A percentile compares a stretch with the other conserved stretches of the same genome.
Conservation (phyloP, 2,888 invertebrate species). For the Gisinianus flammeolus region DNA sequence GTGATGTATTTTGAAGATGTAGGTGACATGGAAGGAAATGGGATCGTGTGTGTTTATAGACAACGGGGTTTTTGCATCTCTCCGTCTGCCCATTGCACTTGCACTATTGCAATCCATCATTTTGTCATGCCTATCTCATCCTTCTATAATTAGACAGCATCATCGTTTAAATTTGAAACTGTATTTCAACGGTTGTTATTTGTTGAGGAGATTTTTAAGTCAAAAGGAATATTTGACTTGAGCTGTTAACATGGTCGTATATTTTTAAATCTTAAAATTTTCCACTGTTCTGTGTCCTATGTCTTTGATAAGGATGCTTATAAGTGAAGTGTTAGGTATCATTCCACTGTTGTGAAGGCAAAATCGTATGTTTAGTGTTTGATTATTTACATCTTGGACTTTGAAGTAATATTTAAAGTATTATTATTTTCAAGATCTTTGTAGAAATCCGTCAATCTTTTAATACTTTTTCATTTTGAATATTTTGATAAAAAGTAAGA, state of each 20-base stretch:
- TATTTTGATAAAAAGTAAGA: no score
- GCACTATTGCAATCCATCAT: conserved; percentile 16
- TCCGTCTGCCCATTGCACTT: not conserved
- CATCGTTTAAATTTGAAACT: not conserved
- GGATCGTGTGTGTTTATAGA: not conserved
- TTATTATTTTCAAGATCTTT: no score
- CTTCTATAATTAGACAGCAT: not conserved
- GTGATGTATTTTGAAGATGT: not conserved
- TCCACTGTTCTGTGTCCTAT: no score
- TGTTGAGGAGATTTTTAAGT: not conserved
- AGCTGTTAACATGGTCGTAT: not conserved
- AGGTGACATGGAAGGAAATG: not conserved
- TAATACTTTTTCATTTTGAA: no score
- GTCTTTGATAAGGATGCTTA: no score
- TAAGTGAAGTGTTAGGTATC: no score
- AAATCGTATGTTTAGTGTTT: no score
- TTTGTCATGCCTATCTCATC: not conserved
- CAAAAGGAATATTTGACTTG: not conserved
- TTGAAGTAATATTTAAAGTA: no score
- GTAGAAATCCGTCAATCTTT: no score
- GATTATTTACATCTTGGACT: no score
- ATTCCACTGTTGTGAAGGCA: no score
- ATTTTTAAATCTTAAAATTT: not conserved
- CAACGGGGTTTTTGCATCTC: not conserved
- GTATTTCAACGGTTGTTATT: not conserved